A percentile compares a stretch with the other conserved stretches of the same genome.
These are phyloP conservation scores for Phrynosoma blainvillii DNA, from an alignment of 2,113 vertebrate species.

Conservation along the genomic window DNA sequence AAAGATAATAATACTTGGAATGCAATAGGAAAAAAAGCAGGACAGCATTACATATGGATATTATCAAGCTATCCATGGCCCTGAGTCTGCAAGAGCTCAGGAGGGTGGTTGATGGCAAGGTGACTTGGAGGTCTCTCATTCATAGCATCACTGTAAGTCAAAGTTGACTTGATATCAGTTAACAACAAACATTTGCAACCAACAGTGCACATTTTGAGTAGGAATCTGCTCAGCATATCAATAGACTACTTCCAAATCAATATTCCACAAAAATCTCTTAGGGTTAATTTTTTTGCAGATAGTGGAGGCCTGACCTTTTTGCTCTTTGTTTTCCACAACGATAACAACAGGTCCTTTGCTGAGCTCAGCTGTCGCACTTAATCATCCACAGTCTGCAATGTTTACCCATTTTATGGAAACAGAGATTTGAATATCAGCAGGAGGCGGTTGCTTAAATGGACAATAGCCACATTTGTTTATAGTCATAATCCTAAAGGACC, in stretches of 20 bases:
- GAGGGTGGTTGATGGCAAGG: too few species aligned
- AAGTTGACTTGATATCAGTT: too few species aligned
- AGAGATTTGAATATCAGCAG: neutral
- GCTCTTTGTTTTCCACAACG: neutral
- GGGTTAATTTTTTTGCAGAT: neutral
- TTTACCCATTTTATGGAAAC: conserved; percentile 1
- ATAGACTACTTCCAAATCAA: neutral
- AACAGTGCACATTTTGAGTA: neutral
- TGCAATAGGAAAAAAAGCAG: too few species aligned
- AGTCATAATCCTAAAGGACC: neutral
- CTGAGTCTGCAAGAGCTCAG: too few species aligned
- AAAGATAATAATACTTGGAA: too few species aligned
- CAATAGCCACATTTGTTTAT: neutral
- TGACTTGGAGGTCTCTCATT: too few species aligned
- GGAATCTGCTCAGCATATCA: neutral
- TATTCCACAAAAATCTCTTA: neutral
- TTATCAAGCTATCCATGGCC: too few species aligned
- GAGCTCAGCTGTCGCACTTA: conserved; percentile 7
- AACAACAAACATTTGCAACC: too few species aligned
- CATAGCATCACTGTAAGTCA: too few species aligned
- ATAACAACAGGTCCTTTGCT: neutral
- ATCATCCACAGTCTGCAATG: neutral
- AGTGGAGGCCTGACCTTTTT: neutral
- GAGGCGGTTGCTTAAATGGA: neutral
- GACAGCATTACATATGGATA: too few species aligned